phyloP scores from a whole-genome alignment of 1,140 invertebrate genomes.

The Sarcophaga peregrina region DNA sequence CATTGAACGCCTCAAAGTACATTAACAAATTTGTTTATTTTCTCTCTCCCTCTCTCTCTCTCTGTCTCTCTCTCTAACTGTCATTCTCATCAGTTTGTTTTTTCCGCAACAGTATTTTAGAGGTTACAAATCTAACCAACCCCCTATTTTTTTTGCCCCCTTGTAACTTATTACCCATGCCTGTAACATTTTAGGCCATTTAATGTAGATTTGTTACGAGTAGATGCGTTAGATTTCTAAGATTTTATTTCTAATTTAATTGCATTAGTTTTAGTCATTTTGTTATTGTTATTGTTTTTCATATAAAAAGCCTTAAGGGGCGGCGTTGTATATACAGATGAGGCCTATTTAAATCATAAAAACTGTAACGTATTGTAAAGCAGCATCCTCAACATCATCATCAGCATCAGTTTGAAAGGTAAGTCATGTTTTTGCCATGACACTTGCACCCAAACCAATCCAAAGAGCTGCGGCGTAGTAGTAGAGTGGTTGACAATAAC shows the following conservation, averaged over 20 bases:
- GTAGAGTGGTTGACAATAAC: no score
- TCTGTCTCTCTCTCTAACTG: not conserved
- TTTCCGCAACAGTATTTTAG: not conserved
- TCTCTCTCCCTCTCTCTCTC: not conserved
- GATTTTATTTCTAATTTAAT: slow-evolving; percentile 38
- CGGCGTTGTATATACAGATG: not conserved
- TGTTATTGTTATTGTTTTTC: not conserved
- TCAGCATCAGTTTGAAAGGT: not conserved
- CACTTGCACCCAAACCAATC: no score
- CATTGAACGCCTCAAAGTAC: slow-evolving; percentile 36
- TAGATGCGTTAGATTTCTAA: not conserved
- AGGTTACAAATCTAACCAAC: not conserved
- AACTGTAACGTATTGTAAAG: not conserved
- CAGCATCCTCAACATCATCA: not conserved
- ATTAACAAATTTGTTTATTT: slow-evolving; percentile 42
- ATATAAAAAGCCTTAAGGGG: not conserved
- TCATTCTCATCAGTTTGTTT: not conserved
- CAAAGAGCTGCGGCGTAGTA: no score
- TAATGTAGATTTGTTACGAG: not conserved
- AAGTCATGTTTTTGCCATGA: no score
- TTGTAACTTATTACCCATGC: not conserved
- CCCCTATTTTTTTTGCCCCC: not conserved
- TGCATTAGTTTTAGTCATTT: slow-evolving; percentile 39
- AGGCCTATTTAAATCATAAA: slow-evolving; percentile 3
- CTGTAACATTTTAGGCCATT: not conserved